Evolutionary conservation across 2,797 vertebrate species (phyloP).

Genomic region (Notoglanidium macrostoma): DNA sequence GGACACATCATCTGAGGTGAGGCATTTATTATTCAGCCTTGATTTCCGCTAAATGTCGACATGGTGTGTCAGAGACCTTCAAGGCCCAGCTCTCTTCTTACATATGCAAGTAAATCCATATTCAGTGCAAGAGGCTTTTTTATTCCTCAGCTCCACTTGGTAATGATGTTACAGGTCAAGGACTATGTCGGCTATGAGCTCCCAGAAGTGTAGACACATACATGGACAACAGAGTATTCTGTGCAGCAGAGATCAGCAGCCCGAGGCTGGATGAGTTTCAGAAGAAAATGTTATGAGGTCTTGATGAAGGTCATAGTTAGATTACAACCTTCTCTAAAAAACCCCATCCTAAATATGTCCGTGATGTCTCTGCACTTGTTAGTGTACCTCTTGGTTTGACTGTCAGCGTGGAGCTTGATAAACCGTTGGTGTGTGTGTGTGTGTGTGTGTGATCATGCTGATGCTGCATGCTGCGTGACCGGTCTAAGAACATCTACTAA

Average conservation of each 20-base stretch:
- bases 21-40: background rate
- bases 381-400: conserved; percentile 18
- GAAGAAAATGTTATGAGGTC: conserved; percentile 30
- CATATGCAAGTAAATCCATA: conserved; percentile 2
- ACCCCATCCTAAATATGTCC: conserved; percentile 9
- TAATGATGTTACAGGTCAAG: conserved; percentile 31
- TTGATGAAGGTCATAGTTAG: conserved; percentile 32
- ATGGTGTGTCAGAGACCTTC: background rate
- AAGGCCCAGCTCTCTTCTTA: background rate
- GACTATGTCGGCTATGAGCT: conserved; percentile 34
- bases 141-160: no score
- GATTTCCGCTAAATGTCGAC: background rate
- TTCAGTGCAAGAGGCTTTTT: background rate
- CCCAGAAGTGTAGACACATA: conserved; percentile 25
- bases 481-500: conserved; percentile 34
- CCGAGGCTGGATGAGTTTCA: conserved; percentile 37
- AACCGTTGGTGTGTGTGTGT: background rate
- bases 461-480: conserved; percentile 11
- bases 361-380: conserved; percentile 18
- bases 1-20: background rate
- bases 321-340: conserved; percentile 24
- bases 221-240: conserved; percentile 15
- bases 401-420: background rate
- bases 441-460: background rate
- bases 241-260: conserved; percentile 22